Base-by-base conservation (phyloP, 2,888 invertebrate species). In the Harpagoxenus sublaevis region DNA sequence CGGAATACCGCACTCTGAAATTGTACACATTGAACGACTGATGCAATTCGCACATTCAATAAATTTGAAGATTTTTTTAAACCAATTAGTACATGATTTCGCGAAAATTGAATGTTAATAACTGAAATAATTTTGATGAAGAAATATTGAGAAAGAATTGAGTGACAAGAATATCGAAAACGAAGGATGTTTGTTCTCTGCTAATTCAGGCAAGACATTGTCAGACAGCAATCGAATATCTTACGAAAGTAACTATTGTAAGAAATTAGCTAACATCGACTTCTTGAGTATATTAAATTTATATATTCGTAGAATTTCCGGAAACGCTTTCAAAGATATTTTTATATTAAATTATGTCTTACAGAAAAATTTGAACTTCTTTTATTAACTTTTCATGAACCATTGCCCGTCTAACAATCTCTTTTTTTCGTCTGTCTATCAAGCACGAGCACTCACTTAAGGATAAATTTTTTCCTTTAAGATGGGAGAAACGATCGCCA, bases 401-500 rank as follows among this genome's bases (percentile, higher is more conserved):
- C 18, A 79, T 57, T 31, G 9, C 12, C n/a, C 42, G 5, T 39
- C 18, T 23, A 39, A 68, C n/a, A 55, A 70, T 70, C 23, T 57
- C 15, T 66, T 35, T 15, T 39, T 0, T 0, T 42, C 42, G 23
- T 42, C 42, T 28, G 28, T 28, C 28, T 39, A 15, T 48, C 71
- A 31, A 12, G 45, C 57, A 35, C 45, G 8, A 57, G 45, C 10
- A 12, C 35, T 48, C 35, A 35, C 35, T 71, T 60, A 55, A 45
- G 23, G 35, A 45, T 57, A 48, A 66, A 66, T 45, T 79, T 70
- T 55, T 71, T 45, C 15, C 45, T 23, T 23, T 48, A n/a, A 42
- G 55, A 68, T 9, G 28, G n/a, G 45, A 70, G 55, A 42, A 78
- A 57, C 78, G 78, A 68, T 70, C 53, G n/a, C 18, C 42, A 70